Conservation (phyloP, 2,888 invertebrate genomes). For the Phyllotreta cruciferae region DNA sequence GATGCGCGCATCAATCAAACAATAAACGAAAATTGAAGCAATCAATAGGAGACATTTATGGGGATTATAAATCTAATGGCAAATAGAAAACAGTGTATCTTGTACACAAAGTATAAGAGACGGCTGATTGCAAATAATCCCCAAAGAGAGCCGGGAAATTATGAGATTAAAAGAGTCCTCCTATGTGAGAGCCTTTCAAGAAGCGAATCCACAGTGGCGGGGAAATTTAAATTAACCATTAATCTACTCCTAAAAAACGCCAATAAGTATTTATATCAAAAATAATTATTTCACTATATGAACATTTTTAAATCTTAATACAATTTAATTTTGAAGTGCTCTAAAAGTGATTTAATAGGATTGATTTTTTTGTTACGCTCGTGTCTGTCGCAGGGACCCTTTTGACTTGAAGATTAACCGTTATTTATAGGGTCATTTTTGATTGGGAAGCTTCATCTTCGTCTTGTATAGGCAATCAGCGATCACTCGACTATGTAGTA, state of each 20-base stretch:
- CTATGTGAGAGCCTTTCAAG: constrained; percentile 31
- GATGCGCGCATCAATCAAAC: neutral
- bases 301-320: no score
- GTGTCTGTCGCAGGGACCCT: constrained; percentile 43
- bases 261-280: no score
- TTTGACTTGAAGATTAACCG: constrained; percentile 56
- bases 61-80: constrained; percentile 18
- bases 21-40: constrained; percentile 24
- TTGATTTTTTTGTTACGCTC: constrained; percentile 8
- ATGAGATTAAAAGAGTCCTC: constrained; percentile 40
- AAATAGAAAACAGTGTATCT: constrained; percentile 34
- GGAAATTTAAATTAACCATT: neutral
- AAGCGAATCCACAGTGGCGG: constrained; percentile 20
- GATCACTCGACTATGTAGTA: constrained; percentile 57
- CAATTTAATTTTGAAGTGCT: neutral
- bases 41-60: constrained; percentile 18
- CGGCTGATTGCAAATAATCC: constrained; percentile 40
- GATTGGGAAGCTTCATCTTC: constrained; percentile 49
- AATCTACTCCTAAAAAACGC: no score
- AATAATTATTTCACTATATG: no score
- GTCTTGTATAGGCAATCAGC: constrained; percentile 58
- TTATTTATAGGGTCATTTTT: constrained; percentile 58
- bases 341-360: neutral
- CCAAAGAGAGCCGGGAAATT: constrained; percentile 38
- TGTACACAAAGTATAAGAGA: constrained; percentile 33